A percentile compares a stretch with the other conserved stretches of the same genome.
phyloP scores from a whole-genome alignment of 2,888 invertebrate genomes.

The Protodeltote pygarga region DNA sequence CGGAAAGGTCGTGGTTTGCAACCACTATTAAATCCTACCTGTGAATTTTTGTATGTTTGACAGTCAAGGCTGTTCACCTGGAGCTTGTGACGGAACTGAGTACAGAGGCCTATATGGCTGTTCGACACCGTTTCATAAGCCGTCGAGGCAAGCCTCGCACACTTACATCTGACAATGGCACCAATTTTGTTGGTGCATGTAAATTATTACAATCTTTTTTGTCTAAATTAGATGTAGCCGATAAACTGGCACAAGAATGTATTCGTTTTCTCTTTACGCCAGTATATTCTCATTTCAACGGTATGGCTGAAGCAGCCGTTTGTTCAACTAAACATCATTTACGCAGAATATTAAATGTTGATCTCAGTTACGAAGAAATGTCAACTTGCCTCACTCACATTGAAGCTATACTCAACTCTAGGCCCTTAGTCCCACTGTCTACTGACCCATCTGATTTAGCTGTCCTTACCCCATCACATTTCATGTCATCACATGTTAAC shows the following conservation, averaged over 20 bases:
- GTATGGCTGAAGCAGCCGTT: no score
- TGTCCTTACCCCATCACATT: not conserved
- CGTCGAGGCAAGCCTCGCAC: constrained; percentile 6
- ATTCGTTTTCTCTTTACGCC: no score
- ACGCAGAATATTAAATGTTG: no score
- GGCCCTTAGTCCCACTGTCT: not conserved
- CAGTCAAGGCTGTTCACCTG: constrained; percentile 4
- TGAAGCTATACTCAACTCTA: constrained; percentile 3
- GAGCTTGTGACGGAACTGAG: constrained; percentile 10
- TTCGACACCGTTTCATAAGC: constrained; percentile 3
- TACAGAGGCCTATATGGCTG: constrained; percentile 6
- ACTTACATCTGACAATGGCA: constrained; percentile 3
- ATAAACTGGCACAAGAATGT: no score
- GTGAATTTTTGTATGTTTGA: constrained; percentile 8
- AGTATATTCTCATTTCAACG: no score
- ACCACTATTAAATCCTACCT: not conserved
- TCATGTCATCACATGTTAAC: no score
- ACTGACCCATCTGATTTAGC: not conserved
- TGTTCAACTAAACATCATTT: no score
- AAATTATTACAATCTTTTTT: constrained; percentile 6
- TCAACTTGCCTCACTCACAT: constrained; percentile 2
- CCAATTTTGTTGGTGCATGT: constrained; percentile 2
- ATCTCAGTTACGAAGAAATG: constrained; percentile 7
- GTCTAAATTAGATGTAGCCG: constrained; percentile 3
- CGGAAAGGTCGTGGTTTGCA: not conserved